phyloP scores from a whole-genome alignment of 2,113 vertebrate genomes.

The Cottus gobio region DNA sequence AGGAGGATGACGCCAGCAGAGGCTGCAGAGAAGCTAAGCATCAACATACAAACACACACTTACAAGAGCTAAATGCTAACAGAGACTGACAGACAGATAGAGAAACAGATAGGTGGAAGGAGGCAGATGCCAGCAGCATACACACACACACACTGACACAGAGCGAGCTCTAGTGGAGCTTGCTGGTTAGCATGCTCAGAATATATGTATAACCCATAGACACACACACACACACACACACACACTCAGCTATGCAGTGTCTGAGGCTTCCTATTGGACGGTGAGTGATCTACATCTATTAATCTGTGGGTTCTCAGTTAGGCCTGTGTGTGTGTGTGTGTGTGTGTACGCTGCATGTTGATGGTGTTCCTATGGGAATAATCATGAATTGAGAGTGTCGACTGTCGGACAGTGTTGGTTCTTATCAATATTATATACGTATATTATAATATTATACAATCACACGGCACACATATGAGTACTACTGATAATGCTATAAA shows the following conservation, averaged over 20 bases:
- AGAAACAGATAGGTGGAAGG: not conserved
- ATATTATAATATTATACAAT: not conserved
- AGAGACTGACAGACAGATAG: not conserved
- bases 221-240: conserved; percentile 22
- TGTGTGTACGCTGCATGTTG: not conserved
- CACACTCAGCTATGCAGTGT: conserved; percentile 45
- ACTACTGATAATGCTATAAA: not conserved
- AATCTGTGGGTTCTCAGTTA: conserved; percentile 17
- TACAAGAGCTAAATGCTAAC: conserved; percentile 18
- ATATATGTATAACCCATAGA: conserved; percentile 42
- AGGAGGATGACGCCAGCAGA: conserved; percentile 53
- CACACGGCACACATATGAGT: not conserved
- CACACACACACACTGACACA: not conserved
- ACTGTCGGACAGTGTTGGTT: no score
- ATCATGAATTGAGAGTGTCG: not conserved
- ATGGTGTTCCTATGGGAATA: conserved; percentile 33
- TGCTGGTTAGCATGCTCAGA: conserved; percentile 57
- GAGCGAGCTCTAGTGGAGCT: conserved; percentile 52
- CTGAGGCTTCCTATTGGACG: conserved; percentile 50
- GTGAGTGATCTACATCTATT: conserved; percentile 58
- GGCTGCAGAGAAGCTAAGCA: conserved; percentile 73
- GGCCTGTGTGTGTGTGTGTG: conserved; percentile 22
- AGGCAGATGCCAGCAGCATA: not conserved
- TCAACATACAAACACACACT: conserved; percentile 38
- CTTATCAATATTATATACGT: not conserved